phyloP scores from a whole-genome alignment of 2,797 vertebrate species.

The Lepus townsendii region DNA sequence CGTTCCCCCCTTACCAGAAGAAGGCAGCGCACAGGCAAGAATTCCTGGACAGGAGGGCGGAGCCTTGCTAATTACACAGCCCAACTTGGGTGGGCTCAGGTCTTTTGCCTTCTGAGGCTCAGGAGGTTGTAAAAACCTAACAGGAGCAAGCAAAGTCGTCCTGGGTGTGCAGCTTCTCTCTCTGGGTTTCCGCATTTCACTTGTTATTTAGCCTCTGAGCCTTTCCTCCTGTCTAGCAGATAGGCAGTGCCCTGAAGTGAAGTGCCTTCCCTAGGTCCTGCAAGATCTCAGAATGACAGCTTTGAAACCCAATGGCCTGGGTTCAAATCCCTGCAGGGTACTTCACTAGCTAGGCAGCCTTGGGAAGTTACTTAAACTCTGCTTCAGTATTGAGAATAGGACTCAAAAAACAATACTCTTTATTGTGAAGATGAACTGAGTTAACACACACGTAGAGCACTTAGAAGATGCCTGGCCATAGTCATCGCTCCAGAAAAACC shows the following conservation, averaged over 20 bases:
- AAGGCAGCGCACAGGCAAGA: background rate
- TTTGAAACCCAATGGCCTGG: background rate
- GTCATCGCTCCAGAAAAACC: background rate
- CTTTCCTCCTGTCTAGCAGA: background rate
- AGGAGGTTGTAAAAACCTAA: constrained; percentile 49
- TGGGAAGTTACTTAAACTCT: background rate
- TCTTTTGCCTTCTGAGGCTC: constrained; percentile 39
- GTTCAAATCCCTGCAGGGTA: background rate
- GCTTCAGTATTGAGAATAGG: background rate
- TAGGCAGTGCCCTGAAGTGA: background rate
- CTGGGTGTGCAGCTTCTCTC: background rate
- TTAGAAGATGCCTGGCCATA: background rate
- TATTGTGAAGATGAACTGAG: constrained; percentile 44
- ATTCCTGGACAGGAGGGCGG: background rate
- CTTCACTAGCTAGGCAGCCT: background rate
- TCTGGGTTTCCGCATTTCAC: constrained; percentile 11
- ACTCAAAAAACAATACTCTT: background rate
- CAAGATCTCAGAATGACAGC: background rate
- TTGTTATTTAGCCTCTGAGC: background rate
- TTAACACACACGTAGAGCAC: background rate
- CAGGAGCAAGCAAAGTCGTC: background rate
- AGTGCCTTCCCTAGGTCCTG: background rate
- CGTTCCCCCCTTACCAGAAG: background rate
- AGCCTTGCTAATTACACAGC: background rate
- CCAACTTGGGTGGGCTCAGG: constrained; percentile 21